Conservation (phyloP, 2,888 invertebrate genomes). For the Hipparchia semele region DNA sequence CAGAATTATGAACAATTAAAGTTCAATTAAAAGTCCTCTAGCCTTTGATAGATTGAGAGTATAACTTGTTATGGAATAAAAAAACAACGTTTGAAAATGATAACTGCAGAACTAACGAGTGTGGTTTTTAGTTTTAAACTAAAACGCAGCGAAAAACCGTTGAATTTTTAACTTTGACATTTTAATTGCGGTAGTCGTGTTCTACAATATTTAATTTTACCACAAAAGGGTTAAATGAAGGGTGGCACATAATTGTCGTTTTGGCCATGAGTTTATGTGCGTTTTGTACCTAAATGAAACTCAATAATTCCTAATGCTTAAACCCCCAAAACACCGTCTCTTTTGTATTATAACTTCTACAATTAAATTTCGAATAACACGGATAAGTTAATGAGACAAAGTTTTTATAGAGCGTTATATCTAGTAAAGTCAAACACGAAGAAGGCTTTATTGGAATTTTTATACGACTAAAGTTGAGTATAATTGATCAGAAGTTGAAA, state of each 20-base stretch:
- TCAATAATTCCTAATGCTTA: background rate
- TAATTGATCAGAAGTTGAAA: too few species aligned
- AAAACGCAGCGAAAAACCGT: background rate
- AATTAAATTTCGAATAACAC: too few species aligned
- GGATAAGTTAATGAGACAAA: too few species aligned
- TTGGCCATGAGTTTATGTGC: conserved; percentile 2
- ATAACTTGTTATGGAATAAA: too few species aligned
- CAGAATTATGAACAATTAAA: too few species aligned
- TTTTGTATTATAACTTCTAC: background rate
- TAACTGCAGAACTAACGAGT: background rate
- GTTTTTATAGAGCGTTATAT: too few species aligned
- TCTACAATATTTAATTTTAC: background rate
- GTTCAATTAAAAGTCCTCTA: too few species aligned
- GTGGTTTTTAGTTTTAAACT: background rate
- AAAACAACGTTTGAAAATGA: background rate
- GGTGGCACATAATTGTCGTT: background rate
- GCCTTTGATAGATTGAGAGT: too few species aligned
- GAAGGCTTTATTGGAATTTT: too few species aligned
- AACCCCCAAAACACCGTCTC: background rate
- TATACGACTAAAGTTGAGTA: too few species aligned
- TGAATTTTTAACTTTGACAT: conserved; percentile 1
- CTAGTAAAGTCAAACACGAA: too few species aligned
- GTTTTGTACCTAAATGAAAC: background rate
- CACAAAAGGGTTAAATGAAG: background rate
- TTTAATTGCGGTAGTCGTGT: conserved; percentile 9